These are phyloP conservation scores for Fragum whitleyi DNA, from an alignment of 2,888 invertebrate species.

Conservation along the genomic window DNA sequence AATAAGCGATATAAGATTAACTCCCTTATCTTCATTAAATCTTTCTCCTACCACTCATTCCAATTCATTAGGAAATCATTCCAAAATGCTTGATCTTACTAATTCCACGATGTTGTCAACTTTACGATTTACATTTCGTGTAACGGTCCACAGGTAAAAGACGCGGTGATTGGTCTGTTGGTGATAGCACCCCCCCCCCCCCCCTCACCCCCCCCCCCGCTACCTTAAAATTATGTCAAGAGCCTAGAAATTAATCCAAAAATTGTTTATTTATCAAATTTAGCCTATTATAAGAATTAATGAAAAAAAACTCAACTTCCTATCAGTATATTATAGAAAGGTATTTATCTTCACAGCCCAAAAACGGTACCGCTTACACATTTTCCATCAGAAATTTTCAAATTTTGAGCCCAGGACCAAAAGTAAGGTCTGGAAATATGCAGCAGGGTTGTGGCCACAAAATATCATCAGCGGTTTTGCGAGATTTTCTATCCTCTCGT, in stretches of 20 bases:
- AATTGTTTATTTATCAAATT: neutral
- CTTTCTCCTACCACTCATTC: too few relatives aligned
- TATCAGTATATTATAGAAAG: conserved; percentile 1
- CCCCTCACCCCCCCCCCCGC: neutral
- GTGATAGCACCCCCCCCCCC: neutral
- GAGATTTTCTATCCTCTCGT: neutral
- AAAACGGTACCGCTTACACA: neutral
- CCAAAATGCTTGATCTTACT: too few relatives aligned
- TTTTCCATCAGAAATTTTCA: neutral
- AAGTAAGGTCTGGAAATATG: neutral
- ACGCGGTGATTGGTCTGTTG: neutral
- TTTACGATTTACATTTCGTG: too few relatives aligned
- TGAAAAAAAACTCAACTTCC: neutral
- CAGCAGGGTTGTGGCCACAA: neutral
- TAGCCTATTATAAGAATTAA: neutral
- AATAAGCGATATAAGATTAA: too few relatives aligned
- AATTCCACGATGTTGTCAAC: too few relatives aligned
- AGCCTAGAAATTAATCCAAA: neutral
- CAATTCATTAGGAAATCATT: too few relatives aligned
- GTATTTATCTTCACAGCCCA: neutral
- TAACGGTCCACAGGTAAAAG: neutral
- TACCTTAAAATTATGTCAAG: neutral
- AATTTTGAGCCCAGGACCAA: neutral
- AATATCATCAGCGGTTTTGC: neutral
- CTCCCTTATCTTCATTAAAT: too few relatives aligned